Percentiles rank a stretch among this genome's conserved stretches.
phyloP scores from a whole-genome alignment of 2,888 invertebrate species.

The Nomada lathburiana region DNA sequence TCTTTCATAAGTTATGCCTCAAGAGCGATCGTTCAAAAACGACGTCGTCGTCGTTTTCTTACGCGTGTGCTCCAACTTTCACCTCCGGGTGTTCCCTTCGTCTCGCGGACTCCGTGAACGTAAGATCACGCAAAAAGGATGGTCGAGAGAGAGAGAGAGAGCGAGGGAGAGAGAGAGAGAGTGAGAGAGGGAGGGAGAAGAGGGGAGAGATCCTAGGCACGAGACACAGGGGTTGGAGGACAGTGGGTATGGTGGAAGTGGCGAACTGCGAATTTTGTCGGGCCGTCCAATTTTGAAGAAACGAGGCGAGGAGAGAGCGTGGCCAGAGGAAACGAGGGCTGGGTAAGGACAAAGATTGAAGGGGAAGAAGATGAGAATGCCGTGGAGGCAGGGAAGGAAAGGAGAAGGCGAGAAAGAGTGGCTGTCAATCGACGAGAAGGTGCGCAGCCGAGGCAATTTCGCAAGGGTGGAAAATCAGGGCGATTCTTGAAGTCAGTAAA shows the following conservation, averaged over 20 bases:
- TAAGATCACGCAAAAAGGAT: neutral
- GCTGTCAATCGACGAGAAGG: constrained; percentile 76
- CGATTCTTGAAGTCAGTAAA: constrained; percentile 70
- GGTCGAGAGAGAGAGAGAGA: neutral
- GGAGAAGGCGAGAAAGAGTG: constrained; percentile 53
- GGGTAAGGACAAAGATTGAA: constrained; percentile 46
- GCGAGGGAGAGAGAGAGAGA: neutral
- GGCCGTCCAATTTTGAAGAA: constrained; percentile 73
- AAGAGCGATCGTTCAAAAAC: constrained; percentile 46
- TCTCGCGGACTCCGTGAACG: neutral
- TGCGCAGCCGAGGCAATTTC: constrained; percentile 73
- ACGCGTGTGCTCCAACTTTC: constrained; percentile 49
- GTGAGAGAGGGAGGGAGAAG: neutral
- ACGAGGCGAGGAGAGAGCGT: constrained; percentile 51
- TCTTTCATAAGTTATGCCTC: constrained; percentile 58
- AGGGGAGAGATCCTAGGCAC: neutral
- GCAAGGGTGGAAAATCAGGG: constrained; percentile 76
- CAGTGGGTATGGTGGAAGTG: constrained; percentile 27
- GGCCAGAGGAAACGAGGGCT: constrained; percentile 47
- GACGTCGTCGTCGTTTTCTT: constrained; percentile 46
- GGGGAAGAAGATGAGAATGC: constrained; percentile 13
- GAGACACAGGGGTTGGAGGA: neutral
- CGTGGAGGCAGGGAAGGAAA: neutral
- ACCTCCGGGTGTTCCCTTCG: constrained; percentile 12
- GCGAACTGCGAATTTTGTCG: constrained; percentile 62